phyloP scores from a whole-genome alignment of 2,888 invertebrate species.

The Drosophila acutilabella region DNA sequence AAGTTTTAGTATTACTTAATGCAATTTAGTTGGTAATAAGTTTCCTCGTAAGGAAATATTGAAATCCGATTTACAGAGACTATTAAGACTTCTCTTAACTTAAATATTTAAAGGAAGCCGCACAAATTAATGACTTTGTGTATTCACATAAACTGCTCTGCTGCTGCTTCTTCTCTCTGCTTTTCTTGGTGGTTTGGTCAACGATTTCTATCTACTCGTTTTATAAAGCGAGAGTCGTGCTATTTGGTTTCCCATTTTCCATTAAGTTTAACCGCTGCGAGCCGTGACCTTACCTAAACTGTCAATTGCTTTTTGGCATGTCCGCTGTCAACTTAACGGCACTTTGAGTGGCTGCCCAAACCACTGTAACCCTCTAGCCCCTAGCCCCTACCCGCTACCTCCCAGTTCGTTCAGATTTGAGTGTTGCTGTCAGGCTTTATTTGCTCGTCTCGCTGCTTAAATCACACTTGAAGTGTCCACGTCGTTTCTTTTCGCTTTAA shows the following conservation, averaged over 20 bases:
- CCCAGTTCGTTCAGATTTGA: background rate
- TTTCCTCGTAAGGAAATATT: too few species aligned
- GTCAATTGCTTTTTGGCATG: conserved; percentile 49
- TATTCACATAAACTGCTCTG: background rate
- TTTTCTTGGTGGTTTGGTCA: background rate
- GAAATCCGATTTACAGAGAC: too few species aligned
- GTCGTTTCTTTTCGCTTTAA: conserved; percentile 7
- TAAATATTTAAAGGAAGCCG: background rate
- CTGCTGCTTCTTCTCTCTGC: background rate
- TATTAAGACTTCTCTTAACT: background rate
- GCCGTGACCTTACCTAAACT: conserved; percentile 19
- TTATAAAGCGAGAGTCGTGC: conserved; percentile 7
- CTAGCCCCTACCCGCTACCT: too few species aligned
- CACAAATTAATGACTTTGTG: too few species aligned
- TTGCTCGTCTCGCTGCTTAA: conserved; percentile 17
- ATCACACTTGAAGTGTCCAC: conserved; percentile 29
- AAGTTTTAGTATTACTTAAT: too few species aligned
- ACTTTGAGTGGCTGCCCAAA: conserved; percentile 25
- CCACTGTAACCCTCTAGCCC: background rate
- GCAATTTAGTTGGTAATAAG: too few species aligned
- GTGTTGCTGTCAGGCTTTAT: conserved; percentile 15
- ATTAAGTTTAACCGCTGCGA: background rate
- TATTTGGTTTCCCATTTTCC: conserved; percentile 20
- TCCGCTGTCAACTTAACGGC: conserved; percentile 52
- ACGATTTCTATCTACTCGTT: conserved; percentile 10